Conservation (phyloP, 37 sponge, comb jelly and placozoan species). For the Chondrilla cf. caribensis region DNA sequence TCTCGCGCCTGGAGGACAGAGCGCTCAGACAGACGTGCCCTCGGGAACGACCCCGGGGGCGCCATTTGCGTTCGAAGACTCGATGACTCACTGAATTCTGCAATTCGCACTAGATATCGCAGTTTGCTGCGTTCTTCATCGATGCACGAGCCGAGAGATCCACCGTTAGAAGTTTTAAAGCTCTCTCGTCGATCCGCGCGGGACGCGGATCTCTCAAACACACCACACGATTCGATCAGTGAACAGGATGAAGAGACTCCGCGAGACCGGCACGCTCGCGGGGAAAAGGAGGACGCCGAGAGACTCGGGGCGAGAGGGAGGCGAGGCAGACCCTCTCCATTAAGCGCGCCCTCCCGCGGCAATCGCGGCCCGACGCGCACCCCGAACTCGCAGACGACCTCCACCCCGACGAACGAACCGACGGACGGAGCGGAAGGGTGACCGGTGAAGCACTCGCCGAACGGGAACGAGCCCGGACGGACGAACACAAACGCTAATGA, state of each 20-base stretch:
- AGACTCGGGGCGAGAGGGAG: constrained; percentile 30
- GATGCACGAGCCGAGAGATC: constrained; percentile 85
- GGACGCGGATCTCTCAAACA: not conserved
- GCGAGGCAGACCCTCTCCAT: not conserved
- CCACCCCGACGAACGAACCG: too few species aligned
- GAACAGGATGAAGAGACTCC: too few species aligned
- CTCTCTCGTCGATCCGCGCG: not conserved
- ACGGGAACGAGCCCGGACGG: not conserved
- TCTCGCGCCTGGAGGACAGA: not conserved
- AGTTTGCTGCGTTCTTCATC: constrained; percentile 86
- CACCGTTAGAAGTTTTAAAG: constrained; percentile 74
- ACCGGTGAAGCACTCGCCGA: not conserved
- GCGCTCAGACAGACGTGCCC: constrained; percentile 73
- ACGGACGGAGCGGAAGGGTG: too few species aligned
- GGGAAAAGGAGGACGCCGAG: constrained; percentile 24
- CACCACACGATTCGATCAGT: too few species aligned
- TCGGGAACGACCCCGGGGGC: constrained; percentile 28
- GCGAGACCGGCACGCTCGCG: not conserved
- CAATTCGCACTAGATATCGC: constrained; percentile 91
- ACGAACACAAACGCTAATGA: constrained; percentile 35
- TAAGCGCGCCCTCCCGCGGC: constrained; percentile 12
- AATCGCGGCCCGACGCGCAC: constrained; percentile 30
- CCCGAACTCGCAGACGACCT: not conserved
- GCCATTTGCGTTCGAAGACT: constrained; percentile 91
- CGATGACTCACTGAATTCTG: constrained; percentile 91